Evolutionary conservation across 2,113 vertebrate genomes (phyloP), one percentile per base, ranked within the genome.

Genomic region (Pica pica): DNA sequence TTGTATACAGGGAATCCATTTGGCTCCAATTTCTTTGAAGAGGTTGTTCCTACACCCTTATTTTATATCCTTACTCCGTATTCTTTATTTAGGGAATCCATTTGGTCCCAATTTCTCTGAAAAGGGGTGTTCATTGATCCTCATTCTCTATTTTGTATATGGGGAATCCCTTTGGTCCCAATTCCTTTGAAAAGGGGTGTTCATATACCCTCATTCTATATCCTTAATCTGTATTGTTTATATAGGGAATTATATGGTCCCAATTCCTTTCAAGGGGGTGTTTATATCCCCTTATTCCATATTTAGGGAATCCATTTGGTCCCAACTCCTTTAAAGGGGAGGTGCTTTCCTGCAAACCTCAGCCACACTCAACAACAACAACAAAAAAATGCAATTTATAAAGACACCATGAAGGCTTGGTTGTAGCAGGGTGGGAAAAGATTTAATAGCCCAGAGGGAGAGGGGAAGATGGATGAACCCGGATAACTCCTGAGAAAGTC

Each of bases 401-500:
- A 83, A 90, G 71, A 23, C 35, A 74, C 89, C 39, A 5, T 14
- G 30, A 86, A 88, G 33, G 57, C 46, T 63, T 41, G 44, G n/a
- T 12, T 86, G 57, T 13, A 86, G 83, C 63, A 69, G 83, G 77
- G 67, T 41, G 64, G 59, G 76, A 77, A 92, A 47, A 42, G 89
- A 90, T 92, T 95, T 69, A 83, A 69, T 7, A 60, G 76, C 64
- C 75, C 26, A 1, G 67, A 83, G 91, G 88, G 85, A 92, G 19
- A 3, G 55, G 44, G 53, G 44, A 60, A 93, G 90, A 85, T 76
- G 79, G 90, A 92, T 85, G 79, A 75, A 71, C 44, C n/a, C 44
- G 56, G 82, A 37, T 16, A 49, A 35, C 22, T 94, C 83, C 70
- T 84, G 87, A 93, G 84, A 82, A 95, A 93, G 61, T 92, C 95